A percentile compares a stretch with the other conserved stretches of the same genome.
These are phyloP conservation scores for Miichthys miiuy DNA, from an alignment of 2,797 vertebrate species.

Conservation along the genomic window DNA sequence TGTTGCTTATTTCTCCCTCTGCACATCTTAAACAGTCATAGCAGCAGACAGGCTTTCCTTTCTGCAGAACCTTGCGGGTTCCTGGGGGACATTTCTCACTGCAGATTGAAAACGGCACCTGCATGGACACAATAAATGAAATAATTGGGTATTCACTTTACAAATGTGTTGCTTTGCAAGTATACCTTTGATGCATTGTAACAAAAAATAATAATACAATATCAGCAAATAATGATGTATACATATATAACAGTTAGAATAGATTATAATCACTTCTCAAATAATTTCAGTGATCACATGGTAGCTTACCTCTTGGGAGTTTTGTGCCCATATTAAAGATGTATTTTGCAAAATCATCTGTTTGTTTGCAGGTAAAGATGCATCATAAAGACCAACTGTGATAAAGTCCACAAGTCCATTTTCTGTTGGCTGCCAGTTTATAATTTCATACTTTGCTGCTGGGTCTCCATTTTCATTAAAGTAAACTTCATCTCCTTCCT, in stretches of 20 bases:
- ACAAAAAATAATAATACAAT: no score
- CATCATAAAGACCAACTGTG: slow-evolving; percentile 76
- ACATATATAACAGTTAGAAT: neutral
- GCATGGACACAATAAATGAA: neutral
- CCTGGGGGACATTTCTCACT: slow-evolving; percentile 2
- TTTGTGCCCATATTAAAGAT: slow-evolving; percentile 70
- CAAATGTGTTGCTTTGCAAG: no score
- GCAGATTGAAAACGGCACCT: neutral
- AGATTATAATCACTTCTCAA: neutral
- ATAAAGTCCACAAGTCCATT: slow-evolving; percentile 67
- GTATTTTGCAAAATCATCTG: slow-evolving; percentile 64
- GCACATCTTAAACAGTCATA: slow-evolving; percentile 1
- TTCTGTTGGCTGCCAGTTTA: slow-evolving; percentile 78
- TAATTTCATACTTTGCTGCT: slow-evolving; percentile 79
- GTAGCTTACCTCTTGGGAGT: slow-evolving; percentile 58
- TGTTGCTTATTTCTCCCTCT: neutral
- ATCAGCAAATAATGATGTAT: no score
- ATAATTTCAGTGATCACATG: neutral
- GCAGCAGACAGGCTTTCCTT: slow-evolving; percentile 9
- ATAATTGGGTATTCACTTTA: neutral
- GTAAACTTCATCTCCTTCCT: slow-evolving; percentile 77
- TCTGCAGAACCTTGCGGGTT: neutral
- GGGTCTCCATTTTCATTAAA: slow-evolving; percentile 81
- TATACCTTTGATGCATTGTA: no score
- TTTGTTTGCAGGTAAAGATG: slow-evolving; percentile 60